Percentiles rank a stretch among this genome's conserved stretches.
Evolutionary conservation across 2,888 invertebrate species (phyloP).

Genomic region (Folsomia manolachei): DNA sequence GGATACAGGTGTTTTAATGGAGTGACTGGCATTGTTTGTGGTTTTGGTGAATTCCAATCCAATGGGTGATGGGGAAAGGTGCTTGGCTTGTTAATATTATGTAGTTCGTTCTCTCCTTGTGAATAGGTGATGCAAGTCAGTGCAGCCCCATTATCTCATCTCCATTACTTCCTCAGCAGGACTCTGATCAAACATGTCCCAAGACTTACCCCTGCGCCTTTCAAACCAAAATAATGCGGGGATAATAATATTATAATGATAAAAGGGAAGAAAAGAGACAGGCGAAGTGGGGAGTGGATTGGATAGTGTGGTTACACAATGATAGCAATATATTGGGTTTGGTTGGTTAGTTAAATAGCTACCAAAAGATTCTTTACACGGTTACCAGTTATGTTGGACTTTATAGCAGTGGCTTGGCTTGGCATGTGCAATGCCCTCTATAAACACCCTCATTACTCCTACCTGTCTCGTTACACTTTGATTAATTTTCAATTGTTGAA

Average conservation of each 20-base stretch:
- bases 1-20: slow-evolving; percentile 3
- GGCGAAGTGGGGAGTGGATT: slow-evolving; percentile 16
- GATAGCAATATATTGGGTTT: too few species aligned
- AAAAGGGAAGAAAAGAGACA: neutral
- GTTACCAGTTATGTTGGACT: too few species aligned
- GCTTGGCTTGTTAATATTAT: too few species aligned
- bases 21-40: slow-evolving; percentile 11
- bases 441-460: slow-evolving; percentile 45
- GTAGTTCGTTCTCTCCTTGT: too few species aligned
- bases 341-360: too few species aligned
- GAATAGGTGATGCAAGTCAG: slow-evolving; percentile 38
- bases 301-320: too few species aligned
- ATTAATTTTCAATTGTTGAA: slow-evolving; percentile 50
- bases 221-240: slow-evolving; percentile 21
- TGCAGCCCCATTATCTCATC: slow-evolving; percentile 35
- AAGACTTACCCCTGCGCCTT: slow-evolving; percentile 25
- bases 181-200: slow-evolving; percentile 43
- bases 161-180: slow-evolving; percentile 45
- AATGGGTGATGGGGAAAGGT: neutral
- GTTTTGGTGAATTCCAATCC: slow-evolving; percentile 10
- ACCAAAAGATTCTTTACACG: slow-evolving; percentile 2
- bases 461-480: slow-evolving; percentile 50
- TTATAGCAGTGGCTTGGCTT: slow-evolving; percentile 22
- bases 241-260: slow-evolving; percentile 21
- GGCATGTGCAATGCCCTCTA: slow-evolving; percentile 42